phyloP scores from a whole-genome alignment of 2,888 invertebrate genomes.

The Drosophila kokeensis region DNA sequence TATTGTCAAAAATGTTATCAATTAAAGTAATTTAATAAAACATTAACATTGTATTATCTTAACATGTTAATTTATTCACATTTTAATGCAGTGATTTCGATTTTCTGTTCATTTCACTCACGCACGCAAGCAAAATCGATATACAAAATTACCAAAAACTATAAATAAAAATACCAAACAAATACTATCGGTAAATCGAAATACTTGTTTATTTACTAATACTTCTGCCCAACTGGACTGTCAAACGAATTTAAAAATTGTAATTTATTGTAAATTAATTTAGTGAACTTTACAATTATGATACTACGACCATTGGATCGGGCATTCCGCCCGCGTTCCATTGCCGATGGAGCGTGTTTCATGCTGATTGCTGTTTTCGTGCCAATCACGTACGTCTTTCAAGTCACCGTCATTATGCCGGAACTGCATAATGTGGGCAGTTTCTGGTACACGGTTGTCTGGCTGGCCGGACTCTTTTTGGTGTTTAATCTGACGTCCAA shows the following conservation, averaged over 20 bases:
- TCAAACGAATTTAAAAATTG: conserved; percentile 17
- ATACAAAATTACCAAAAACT: not conserved
- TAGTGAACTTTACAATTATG: conserved; percentile 47
- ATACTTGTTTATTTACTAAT: conserved; percentile 16
- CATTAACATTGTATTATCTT: not conserved
- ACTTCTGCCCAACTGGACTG: not conserved
- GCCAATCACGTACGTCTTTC: conserved; percentile 83
- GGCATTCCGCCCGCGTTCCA: conserved; percentile 63
- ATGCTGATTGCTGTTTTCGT: conserved; percentile 76
- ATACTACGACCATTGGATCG: conserved; percentile 61
- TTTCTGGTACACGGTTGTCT: conserved; percentile 87
- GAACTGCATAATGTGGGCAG: conserved; percentile 87
- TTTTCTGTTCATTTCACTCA: not conserved
- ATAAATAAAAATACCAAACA: not conserved
- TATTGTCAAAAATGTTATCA: not conserved
- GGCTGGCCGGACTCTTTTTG: conserved; percentile 89
- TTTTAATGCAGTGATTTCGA: not conserved
- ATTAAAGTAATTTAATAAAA: not conserved
- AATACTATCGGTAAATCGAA: not conserved
- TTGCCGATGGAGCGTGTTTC: conserved; percentile 78
- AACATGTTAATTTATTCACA: not conserved
- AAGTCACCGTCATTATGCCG: conserved; percentile 90
- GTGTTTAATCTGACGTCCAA: conserved; percentile 92
- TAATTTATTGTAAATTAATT: conserved; percentile 15
- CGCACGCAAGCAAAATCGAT: not conserved